Evolutionary conservation across 2,888 invertebrate genomes (phyloP).

Genomic region (Actias luna): DNA sequence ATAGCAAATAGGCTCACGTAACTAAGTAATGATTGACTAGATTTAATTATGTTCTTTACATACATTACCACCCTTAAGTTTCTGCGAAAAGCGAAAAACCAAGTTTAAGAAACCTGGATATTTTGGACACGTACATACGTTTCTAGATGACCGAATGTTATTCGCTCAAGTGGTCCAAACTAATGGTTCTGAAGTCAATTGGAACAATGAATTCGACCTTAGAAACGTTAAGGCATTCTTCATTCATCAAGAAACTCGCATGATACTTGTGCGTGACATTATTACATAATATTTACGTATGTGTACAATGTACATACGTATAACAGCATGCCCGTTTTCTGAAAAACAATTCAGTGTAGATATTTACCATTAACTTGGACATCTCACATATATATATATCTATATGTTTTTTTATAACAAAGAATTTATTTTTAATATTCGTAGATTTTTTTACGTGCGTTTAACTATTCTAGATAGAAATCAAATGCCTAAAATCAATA

Average conservation of each 20-base stretch:
- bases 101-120: neutral
- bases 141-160: conserved; percentile 23
- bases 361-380: neutral
- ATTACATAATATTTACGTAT: neutral
- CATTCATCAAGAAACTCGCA: conserved; percentile 12
- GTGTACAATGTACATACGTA: neutral
- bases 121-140: conserved; percentile 21
- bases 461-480: neutral
- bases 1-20: no score
- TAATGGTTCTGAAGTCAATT: conserved; percentile 58
- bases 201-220: conserved; percentile 72
- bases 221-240: conserved; percentile 18
- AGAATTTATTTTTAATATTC: no score
- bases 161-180: conserved; percentile 22
- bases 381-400: no score
- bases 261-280: conserved; percentile 3
- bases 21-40: no score
- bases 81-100: no score
- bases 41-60: no score
- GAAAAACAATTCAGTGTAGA: neutral
- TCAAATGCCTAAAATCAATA: neutral
- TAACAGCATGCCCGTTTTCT: neutral
- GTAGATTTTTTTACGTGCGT: neutral
- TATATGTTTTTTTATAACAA: no score
- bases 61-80: no score